Percentiles rank a stretch among this genome's conserved stretches.
Evolutionary conservation across 2,888 invertebrate species (phyloP).

Genomic region (Dione juno): DNA sequence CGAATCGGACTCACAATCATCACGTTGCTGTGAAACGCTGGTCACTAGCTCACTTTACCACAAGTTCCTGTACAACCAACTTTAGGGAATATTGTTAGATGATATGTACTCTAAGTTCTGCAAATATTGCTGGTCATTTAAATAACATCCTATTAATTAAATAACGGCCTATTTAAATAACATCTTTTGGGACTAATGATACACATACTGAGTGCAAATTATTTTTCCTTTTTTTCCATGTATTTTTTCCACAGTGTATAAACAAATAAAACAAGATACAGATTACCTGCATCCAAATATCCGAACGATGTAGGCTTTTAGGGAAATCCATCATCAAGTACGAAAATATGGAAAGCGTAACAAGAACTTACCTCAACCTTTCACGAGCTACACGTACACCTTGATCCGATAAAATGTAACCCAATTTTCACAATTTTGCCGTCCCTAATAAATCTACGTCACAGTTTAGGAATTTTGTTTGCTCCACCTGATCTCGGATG

Average conservation of each 20-base stretch:
- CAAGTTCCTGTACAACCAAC: too few species aligned
- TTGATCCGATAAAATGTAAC: conserved; percentile 45
- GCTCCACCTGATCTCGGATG: conserved; percentile 42
- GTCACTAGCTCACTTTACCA: too few species aligned
- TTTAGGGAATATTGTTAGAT: too few species aligned
- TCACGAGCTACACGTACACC: conserved; percentile 36
- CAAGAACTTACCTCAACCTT: conserved; percentile 33
- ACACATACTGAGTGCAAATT: too few species aligned
- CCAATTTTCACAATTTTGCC: conserved; percentile 44
- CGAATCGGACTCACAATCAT: too few species aligned
- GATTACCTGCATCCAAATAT: conserved; percentile 7
- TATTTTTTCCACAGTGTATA: background rate
- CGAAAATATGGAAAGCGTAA: conserved; percentile 26
- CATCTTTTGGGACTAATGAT: too few species aligned
- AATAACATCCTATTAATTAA: too few species aligned
- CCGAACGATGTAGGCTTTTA: conserved; percentile 9
- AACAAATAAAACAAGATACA: background rate
- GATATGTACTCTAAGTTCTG: too few species aligned
- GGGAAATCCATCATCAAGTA: conserved; percentile 12
- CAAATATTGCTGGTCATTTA: too few species aligned
- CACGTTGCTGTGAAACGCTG: too few species aligned
- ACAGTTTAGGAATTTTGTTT: conserved; percentile 45
- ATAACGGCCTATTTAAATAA: too few species aligned
- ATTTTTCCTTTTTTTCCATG: too few species aligned
- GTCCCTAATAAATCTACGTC: conserved; percentile 45